A percentile compares a stretch with the other conserved stretches of the same genome.
Evolutionary conservation across 2,797 vertebrate genomes (phyloP).

Genomic region (Enteromius trimaculatus): DNA sequence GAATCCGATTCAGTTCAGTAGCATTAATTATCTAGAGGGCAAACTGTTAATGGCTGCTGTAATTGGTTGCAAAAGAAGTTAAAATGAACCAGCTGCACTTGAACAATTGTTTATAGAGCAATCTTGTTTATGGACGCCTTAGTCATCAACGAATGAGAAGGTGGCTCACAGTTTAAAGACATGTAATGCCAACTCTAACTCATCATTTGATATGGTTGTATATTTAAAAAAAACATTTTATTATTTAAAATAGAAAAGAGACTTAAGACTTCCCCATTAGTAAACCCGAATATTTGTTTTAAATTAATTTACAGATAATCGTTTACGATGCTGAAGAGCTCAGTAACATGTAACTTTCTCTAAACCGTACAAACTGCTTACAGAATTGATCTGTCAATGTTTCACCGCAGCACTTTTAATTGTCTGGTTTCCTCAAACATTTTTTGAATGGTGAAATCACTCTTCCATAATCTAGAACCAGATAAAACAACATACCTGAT

Average conservation of each 20-base stretch:
- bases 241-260: neutral
- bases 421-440: neutral
- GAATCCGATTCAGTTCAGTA: neutral
- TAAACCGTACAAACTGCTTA: neutral
- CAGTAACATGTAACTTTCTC: neutral
- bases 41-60: neutral
- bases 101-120: slow-evolving; percentile 18
- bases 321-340: neutral
- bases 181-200: neutral
- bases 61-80: neutral
- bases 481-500: slow-evolving; percentile 59
- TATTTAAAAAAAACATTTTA: neutral
- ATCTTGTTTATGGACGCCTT: slow-evolving; percentile 16
- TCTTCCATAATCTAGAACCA: neutral
- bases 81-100: slow-evolving; percentile 9
- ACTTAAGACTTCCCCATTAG: neutral
- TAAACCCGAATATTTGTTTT: neutral
- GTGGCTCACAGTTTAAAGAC: slow-evolving; percentile 9
- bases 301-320: neutral
- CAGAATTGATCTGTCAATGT: neutral
- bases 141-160: slow-evolving; percentile 54
- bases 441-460: neutral
- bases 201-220: neutral
- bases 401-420: neutral
- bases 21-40: neutral